These are phyloP conservation scores for Prionace glauca DNA, from an alignment of 2,797 vertebrate genomes.

Conservation along the genomic window DNA sequence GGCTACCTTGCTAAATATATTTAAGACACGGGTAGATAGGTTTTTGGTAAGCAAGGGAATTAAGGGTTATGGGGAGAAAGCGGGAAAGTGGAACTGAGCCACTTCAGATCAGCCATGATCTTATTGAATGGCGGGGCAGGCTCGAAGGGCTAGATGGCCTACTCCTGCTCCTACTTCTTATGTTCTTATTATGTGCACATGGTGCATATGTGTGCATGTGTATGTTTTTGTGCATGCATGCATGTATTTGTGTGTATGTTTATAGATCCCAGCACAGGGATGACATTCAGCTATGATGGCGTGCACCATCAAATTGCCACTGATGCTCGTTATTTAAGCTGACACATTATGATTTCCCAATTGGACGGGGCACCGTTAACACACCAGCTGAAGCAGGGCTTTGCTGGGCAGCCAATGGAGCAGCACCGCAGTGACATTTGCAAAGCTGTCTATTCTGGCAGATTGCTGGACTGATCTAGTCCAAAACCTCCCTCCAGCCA, in stretches of 20 bases:
- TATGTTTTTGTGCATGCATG: no score
- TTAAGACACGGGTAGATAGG: no score
- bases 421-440: neutral
- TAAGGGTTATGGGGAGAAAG: no score
- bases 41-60: no score
- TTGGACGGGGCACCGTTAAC: neutral
- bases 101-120: no score
- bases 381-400: neutral
- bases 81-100: no score
- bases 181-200: no score
- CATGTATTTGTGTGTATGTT: neutral
- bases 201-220: no score
- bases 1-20: no score
- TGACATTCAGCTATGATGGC: neutral
- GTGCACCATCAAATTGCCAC: neutral
- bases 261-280: neutral
- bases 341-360: neutral
- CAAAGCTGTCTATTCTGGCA: neutral
- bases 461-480: neutral
- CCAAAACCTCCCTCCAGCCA: neutral
- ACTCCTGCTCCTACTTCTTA: no score
- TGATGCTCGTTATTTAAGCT: neutral
- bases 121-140: no score
- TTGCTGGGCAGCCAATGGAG: neutral
- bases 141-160: no score